A percentile compares a stretch with the other conserved stretches of the same genome.
phyloP scores from a whole-genome alignment of 1,140 invertebrate genomes.

The Cotesia typhae region DNA sequence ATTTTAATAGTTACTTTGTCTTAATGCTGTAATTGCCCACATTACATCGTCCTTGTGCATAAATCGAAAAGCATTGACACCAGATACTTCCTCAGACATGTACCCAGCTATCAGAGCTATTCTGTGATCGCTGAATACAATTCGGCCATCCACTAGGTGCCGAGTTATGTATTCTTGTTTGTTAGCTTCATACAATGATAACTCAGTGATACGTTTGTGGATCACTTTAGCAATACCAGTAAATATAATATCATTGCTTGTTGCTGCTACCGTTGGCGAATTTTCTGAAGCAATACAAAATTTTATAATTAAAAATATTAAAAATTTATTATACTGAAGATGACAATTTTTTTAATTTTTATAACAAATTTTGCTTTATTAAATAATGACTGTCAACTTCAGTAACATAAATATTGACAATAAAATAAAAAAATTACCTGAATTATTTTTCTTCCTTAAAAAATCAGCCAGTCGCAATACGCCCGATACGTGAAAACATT shows the following conservation, averaged over 20 bases:
- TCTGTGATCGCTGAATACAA: conserved; percentile 85
- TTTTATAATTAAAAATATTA: background rate
- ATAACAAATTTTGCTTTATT: no score
- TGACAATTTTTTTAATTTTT: no score
- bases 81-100: conserved; percentile 82
- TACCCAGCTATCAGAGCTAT: conserved; percentile 87
- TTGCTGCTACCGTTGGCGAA: conserved; percentile 23
- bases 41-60: conserved; percentile 87
- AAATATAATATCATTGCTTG: conserved; percentile 70
- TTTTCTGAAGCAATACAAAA: no score
- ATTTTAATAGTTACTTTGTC: conserved; percentile 69
- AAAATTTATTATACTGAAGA: background rate
- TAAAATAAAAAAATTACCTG: conserved; percentile 10
- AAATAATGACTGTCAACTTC: no score
- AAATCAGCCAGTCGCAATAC: conserved; percentile 58
- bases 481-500: conserved; percentile 68
- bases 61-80: conserved; percentile 82
- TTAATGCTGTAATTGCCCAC: conserved; percentile 83
- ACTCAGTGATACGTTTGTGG: conserved; percentile 73
- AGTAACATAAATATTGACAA: no score
- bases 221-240: conserved; percentile 73
- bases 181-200: conserved; percentile 76
- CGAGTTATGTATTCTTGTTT: conserved; percentile 86
- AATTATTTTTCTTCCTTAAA: conserved; percentile 14
- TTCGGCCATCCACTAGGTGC: conserved; percentile 83